Conservation (phyloP, 2,888 invertebrate species). For the Pseudanteris insignis region DNA sequence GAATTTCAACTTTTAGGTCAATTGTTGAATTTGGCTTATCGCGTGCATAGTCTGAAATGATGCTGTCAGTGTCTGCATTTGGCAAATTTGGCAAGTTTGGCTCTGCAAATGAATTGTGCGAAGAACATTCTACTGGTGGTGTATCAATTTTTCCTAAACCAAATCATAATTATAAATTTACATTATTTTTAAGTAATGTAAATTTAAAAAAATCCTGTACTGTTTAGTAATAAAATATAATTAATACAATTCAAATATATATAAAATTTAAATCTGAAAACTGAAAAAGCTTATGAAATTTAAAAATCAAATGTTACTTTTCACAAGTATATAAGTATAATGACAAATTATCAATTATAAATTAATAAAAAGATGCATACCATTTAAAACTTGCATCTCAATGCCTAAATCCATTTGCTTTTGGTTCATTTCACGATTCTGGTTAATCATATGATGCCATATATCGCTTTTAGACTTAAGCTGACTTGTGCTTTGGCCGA, state of each 20-base stretch:
- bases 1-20: conserved; percentile 93
- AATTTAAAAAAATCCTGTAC: too few species aligned
- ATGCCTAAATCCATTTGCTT: conserved; percentile 63
- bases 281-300: too few species aligned
- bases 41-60: conserved; percentile 63
- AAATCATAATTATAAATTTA: too few species aligned
- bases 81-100: conserved; percentile 57
- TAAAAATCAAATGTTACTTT: neutral
- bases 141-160: conserved; percentile 64
- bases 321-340: neutral
- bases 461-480: conserved; percentile 68
- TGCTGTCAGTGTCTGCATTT: conserved; percentile 64
- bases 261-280: too few species aligned
- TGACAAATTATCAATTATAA: neutral
- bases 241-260: neutral
- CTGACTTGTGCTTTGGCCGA: conserved; percentile 69
- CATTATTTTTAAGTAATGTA: neutral
- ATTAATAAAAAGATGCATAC: conserved; percentile 49
- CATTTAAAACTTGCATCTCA: conserved; percentile 62
- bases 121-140: conserved; percentile 69
- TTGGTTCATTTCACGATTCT: conserved; percentile 64
- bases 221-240: too few species aligned
- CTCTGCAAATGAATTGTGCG: conserved; percentile 68
- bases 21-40: conserved; percentile 64
- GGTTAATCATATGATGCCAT: conserved; percentile 58